These are phyloP conservation scores for Balaeniceps rex DNA, from an alignment of 2,113 vertebrate species.

Conservation along the genomic window DNA sequence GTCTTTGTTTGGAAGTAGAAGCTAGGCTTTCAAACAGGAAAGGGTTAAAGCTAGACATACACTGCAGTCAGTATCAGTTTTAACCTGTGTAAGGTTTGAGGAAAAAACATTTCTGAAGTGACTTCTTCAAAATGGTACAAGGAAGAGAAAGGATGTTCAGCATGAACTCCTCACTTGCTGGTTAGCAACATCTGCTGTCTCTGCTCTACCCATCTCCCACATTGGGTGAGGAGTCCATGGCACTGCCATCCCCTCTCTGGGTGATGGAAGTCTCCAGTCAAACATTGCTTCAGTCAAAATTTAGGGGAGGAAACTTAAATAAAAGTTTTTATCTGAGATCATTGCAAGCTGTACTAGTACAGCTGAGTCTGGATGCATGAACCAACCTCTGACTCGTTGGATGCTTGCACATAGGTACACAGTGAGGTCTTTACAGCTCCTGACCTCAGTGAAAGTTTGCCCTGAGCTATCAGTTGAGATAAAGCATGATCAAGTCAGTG, in stretches of 20 bases:
- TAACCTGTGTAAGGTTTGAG: neutral
- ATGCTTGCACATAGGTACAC: neutral
- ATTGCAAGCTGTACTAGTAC: neutral
- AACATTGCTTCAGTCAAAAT: neutral
- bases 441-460: neutral
- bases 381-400: neutral
- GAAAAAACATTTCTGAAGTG: neutral
- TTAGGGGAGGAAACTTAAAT: neutral
- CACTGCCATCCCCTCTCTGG: neutral
- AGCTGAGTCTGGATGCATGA: neutral
- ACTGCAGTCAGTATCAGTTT: neutral
- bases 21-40: neutral
- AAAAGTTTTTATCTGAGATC: neutral
- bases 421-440: neutral
- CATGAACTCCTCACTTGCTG: neutral
- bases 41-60: neutral
- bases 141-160: neutral
- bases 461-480: constrained; percentile 4
- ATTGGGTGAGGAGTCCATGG: neutral
- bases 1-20: neutral
- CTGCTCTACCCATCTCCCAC: neutral
- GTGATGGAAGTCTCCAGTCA: neutral
- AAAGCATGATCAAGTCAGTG: neutral
- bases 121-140: neutral
- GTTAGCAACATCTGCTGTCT: neutral